phyloP scores from a whole-genome alignment of 2,113 vertebrate species.

The Tychaedon coryphoeus region DNA sequence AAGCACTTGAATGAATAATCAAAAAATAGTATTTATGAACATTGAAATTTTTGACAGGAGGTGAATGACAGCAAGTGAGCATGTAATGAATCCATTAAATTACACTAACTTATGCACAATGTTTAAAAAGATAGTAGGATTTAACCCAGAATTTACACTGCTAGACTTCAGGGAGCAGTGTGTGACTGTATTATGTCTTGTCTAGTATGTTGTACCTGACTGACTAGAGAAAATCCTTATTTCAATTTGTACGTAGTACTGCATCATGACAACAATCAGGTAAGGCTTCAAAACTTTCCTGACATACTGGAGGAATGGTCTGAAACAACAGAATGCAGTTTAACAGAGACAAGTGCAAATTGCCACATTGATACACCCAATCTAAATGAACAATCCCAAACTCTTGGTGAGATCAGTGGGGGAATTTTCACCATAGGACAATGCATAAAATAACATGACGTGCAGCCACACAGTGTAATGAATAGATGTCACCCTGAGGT shows the following conservation, averaged over 20 bases:
- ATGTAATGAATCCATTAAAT: not conserved
- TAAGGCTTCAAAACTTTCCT: not conserved
- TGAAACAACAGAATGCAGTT: not conserved
- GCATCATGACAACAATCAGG: too few species aligned
- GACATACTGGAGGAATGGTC: not conserved
- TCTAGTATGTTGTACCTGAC: not conserved
- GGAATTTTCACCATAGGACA: accelerated
- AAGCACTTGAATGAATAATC: not conserved
- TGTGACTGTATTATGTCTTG: not conserved
- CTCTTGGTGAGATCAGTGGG: not conserved
- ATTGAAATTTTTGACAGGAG: not conserved
- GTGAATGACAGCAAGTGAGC: not conserved
- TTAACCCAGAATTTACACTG: not conserved
- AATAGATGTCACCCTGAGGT: not conserved
- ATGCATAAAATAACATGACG: not conserved
- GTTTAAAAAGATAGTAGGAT: not conserved
- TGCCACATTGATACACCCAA: not conserved
- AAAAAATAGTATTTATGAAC: not conserved
- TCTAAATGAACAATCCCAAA: not conserved
- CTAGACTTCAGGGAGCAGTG: not conserved
- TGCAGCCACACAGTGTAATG: accelerated
- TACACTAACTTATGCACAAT: not conserved
- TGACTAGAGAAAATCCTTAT: not conserved
- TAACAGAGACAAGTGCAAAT: not conserved
- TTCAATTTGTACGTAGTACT: not conserved